Percentiles rank a stretch among this genome's conserved stretches.
Conservation (phyloP, 2,113 vertebrate species). For the Cebidichthys violaceus region DNA sequence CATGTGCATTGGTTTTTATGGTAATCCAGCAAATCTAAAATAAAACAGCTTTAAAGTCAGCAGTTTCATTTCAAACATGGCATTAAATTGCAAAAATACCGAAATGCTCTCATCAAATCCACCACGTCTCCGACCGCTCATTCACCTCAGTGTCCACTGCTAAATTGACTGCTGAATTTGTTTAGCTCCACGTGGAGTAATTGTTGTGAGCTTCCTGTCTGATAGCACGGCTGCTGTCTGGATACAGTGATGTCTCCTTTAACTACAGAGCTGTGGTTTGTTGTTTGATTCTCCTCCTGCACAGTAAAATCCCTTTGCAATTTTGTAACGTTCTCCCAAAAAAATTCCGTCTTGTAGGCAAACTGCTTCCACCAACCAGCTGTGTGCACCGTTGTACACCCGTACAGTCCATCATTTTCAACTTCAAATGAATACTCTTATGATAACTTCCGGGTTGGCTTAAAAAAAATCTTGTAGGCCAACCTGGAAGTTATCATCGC, state of each 20-base stretch:
- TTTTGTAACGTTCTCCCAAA: not conserved
- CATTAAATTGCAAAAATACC: constrained; percentile 77
- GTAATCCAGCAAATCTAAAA: constrained; percentile 71
- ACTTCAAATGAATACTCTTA: not conserved
- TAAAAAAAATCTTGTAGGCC: not conserved
- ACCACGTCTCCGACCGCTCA: constrained; percentile 65
- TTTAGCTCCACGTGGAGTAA: constrained; percentile 20
- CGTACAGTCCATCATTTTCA: not conserved
- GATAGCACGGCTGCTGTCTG: constrained; percentile 48
- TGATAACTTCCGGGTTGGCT: too few relatives aligned
- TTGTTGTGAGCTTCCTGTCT: constrained; percentile 26
- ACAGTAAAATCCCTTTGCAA: constrained; percentile 1
- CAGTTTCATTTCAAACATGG: constrained; percentile 74
- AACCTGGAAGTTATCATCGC: not conserved
- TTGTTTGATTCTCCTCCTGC: constrained; percentile 25
- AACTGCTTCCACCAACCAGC: not conserved
- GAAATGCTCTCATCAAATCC: constrained; percentile 68
- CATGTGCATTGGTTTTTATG: constrained; percentile 69
- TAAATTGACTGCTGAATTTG: constrained; percentile 53
- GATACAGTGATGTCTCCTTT: constrained; percentile 9
- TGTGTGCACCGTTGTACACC: not conserved
- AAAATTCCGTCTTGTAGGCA: not conserved
- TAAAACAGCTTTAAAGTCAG: constrained; percentile 67
- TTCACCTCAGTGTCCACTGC: constrained; percentile 60
- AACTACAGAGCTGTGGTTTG: constrained; percentile 32